Evolutionary conservation across 2,888 invertebrate species (phyloP).

Genomic region (Nomada lathburiana): DNA sequence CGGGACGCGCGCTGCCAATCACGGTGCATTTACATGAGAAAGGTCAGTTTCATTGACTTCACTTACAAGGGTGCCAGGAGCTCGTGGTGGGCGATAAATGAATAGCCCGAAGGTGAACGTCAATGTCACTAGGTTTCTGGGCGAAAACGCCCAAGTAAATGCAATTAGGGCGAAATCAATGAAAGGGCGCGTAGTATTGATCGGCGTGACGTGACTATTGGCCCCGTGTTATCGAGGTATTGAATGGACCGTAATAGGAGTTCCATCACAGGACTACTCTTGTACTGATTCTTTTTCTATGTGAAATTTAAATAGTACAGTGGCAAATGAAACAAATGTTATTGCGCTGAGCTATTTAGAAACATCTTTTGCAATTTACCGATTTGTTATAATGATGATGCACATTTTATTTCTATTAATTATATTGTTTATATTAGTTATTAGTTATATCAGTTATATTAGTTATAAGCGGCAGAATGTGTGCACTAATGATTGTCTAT

Average conservation of each 20-base stretch:
- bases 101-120: conserved; percentile 70
- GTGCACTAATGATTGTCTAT: too few species aligned
- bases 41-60: conserved; percentile 70
- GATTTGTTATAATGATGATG: too few species aligned
- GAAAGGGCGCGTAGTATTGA: conserved; percentile 70
- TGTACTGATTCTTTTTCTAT: neutral
- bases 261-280: conserved; percentile 8
- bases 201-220: conserved; percentile 61
- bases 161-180: conserved; percentile 78
- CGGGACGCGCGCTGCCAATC: conserved; percentile 45
- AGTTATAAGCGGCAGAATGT: too few species aligned
- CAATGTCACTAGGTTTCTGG: conserved; percentile 80
- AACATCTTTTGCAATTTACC: too few species aligned
- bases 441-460: too few species aligned
- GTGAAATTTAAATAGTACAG: too few species aligned
- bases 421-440: too few species aligned
- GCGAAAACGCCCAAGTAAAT: conserved; percentile 75
- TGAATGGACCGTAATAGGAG: conserved; percentile 48
- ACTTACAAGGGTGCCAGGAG: conserved; percentile 46
- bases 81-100: conserved; percentile 51
- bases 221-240: conserved; percentile 38
- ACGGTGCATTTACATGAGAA: conserved; percentile 63
- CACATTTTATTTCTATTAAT: too few species aligned
- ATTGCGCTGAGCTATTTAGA: too few species aligned
- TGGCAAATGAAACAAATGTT: too few species aligned